A percentile compares a stretch with the other conserved stretches of the same genome.
Conservation (phyloP, 2,888 invertebrate genomes). For the Amphipyra berbera region DNA sequence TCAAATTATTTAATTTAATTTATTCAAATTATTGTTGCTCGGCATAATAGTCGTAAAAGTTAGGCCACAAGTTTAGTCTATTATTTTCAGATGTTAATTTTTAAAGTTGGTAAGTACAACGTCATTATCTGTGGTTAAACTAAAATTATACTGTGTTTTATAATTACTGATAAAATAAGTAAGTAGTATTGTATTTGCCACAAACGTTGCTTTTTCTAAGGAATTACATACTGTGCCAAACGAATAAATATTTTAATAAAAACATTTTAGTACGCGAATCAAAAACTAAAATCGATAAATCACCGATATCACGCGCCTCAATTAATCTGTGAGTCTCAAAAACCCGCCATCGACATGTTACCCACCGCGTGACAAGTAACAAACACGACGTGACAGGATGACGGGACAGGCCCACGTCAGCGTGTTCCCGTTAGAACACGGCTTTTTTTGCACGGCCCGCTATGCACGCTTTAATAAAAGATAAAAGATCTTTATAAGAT, state of each 20-base stretch:
- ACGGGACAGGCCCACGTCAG: conserved; percentile 29
- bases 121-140: not conserved
- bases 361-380: conserved; percentile 46
- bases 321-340: conserved; percentile 23
- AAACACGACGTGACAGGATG: conserved; percentile 32
- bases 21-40: conserved; percentile 20
- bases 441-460: conserved; percentile 37
- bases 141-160: no score
- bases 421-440: conserved; percentile 39
- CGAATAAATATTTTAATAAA: no score
- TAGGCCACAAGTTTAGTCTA: not conserved
- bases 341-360: conserved; percentile 45
- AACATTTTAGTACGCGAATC: no score
- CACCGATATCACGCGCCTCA: conserved; percentile 5
- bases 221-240: no score
- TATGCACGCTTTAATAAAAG: conserved; percentile 37
- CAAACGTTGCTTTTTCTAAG: no score
- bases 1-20: no score
- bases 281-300: not conserved
- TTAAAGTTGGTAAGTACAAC: not conserved
- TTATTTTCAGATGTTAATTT: conserved; percentile 1
- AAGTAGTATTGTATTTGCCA: no score
- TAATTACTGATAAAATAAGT: no score
- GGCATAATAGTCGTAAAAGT: conserved; percentile 7
- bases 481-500: conserved; percentile 35